Evolutionary conservation across 1,140 invertebrate species (phyloP).

Genomic region (Neotoxoptera formosana): DNA sequence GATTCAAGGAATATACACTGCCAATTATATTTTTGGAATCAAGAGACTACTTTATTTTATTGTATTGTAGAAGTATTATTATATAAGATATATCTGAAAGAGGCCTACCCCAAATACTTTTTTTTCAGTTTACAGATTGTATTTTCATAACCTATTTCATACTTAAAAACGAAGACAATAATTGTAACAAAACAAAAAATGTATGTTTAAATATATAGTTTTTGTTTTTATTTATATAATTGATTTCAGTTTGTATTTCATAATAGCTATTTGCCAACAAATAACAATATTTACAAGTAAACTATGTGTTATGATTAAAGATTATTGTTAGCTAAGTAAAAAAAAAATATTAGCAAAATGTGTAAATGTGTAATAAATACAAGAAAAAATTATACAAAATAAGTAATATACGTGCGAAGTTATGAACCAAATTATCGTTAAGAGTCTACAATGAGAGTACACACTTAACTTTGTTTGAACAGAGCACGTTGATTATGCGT

Average conservation of each 20-base stretch:
- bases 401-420: background rate
- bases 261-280: constrained; percentile 7
- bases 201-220: too few relatives aligned
- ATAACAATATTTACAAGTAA: background rate
- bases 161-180: background rate
- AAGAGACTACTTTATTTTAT: background rate
- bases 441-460: constrained; percentile 15
- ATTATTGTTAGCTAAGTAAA: background rate
- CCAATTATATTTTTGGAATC: background rate
- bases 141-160: background rate
- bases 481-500: constrained; percentile 5
- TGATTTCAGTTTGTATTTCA: background rate
- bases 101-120: background rate
- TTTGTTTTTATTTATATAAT: background rate
- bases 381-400: too few relatives aligned
- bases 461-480: constrained; percentile 26
- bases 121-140: background rate
- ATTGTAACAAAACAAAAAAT: background rate
- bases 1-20: background rate
- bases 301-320: background rate
- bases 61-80: background rate
- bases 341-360: background rate
- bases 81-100: background rate
- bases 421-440: constrained; percentile 14
- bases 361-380: background rate